phyloP scores from a whole-genome alignment of 2,888 invertebrate species.

The Cabera pusaria region DNA sequence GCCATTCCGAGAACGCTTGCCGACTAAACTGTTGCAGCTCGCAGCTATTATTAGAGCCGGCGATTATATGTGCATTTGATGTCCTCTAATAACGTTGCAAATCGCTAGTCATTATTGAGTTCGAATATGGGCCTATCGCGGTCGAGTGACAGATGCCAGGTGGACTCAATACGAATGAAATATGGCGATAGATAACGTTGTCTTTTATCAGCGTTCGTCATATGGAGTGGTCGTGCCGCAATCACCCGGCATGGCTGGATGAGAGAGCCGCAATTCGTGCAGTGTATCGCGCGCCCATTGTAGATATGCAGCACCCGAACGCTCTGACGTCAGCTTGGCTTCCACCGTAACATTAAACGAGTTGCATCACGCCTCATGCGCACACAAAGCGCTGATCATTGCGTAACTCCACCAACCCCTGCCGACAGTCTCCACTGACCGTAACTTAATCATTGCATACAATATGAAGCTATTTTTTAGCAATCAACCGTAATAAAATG shows the following conservation, averaged over 20 bases:
- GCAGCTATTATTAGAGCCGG: constrained; percentile 41
- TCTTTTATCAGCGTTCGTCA: constrained; percentile 37
- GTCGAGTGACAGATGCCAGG: constrained; percentile 15
- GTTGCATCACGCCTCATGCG: constrained; percentile 42
- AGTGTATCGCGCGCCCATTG: too few relatives aligned
- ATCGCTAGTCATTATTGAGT: constrained; percentile 4
- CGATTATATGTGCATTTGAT: constrained; percentile 41
- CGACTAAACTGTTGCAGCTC: constrained; percentile 44
- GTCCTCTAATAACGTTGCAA: constrained; percentile 16
- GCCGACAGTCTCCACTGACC: constrained; percentile 20
- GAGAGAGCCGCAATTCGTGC: too few relatives aligned
- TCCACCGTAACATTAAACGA: constrained; percentile 34
- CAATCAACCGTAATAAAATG: constrained; percentile 15
- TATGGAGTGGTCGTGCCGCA: constrained; percentile 14
- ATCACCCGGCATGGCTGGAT: too few relatives aligned
- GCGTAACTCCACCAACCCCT: constrained; percentile 28
- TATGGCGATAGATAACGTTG: constrained; percentile 38
- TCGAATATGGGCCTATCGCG: constrained; percentile 9
- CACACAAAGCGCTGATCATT: constrained; percentile 32
- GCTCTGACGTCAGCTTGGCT: constrained; percentile 40
- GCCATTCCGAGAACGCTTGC: constrained; percentile 53
- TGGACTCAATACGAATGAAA: constrained; percentile 9
- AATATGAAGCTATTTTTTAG: constrained; percentile 24
- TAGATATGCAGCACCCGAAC: background rate
- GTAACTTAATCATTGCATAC: constrained; percentile 15